Percentiles rank a stretch among this genome's conserved stretches.
These are phyloP conservation scores for Agrotis clavis DNA, from an alignment of 2,888 invertebrate genomes.

Conservation along the genomic window DNA sequence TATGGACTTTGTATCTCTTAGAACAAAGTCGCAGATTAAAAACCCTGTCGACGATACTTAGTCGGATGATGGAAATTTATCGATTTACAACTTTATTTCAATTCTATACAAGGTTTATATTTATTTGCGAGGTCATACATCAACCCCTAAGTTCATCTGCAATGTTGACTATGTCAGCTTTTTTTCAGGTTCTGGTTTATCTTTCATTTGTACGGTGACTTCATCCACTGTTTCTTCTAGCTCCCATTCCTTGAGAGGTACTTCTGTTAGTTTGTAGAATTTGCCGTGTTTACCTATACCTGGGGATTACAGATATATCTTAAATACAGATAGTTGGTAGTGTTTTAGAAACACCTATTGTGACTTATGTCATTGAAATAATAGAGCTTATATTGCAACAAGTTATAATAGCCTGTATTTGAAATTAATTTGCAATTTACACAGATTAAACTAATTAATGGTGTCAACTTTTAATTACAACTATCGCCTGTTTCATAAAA, in stretches of 20 bases:
- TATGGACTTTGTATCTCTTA: background rate
- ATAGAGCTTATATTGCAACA: background rate
- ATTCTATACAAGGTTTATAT: background rate
- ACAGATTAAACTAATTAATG: too few species aligned
- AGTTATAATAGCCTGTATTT: background rate
- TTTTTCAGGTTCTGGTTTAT: conserved; percentile 52
- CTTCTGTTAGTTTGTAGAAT: conserved; percentile 91
- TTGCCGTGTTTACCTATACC: conserved; percentile 93
- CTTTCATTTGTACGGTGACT: conserved; percentile 63
- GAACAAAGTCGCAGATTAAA: conserved; percentile 1
- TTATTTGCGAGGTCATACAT: background rate
- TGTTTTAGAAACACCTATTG: background rate
- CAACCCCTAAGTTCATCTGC: too few species aligned
- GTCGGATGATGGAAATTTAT: background rate
- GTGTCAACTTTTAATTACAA: too few species aligned
- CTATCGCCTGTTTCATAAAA: too few species aligned
- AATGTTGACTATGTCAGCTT: conserved; percentile 13
- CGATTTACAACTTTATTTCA: background rate
- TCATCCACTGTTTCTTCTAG: conserved; percentile 84
- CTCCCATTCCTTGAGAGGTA: conserved; percentile 93
- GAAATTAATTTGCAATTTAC: background rate
- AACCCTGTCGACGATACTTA: too few species aligned
- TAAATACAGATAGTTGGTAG: too few species aligned
- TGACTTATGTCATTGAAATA: background rate
- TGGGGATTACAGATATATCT: conserved; percentile 59